Evolutionary conservation across 1,140 invertebrate genomes (phyloP), one percentile per base, ranked within the genome.

Genomic region (Leptoteleia sp.): DNA sequence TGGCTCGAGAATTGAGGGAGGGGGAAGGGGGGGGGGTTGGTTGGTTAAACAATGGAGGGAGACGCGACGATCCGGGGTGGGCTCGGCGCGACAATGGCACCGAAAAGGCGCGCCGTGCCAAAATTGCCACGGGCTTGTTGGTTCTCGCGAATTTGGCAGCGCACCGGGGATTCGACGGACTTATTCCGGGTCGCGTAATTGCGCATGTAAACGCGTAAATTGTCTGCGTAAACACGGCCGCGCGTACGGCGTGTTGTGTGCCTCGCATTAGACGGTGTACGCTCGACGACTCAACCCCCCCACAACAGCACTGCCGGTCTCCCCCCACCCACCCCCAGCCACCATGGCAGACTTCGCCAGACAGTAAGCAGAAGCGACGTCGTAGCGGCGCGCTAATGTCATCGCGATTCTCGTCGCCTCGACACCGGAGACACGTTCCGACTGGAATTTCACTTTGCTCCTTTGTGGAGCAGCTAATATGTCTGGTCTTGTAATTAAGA

Each of bases 181-280:
- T 75, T 75, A 75, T 75, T 75, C 19, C 45, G 4, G 45, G 9
- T 38, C 45, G 71, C 59, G 54, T 79, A 81, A 81, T 81, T 79
- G 79, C 55, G 59, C 71, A 50, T 76, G 65, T 67, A 79, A 81
- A 70, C 72, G 67, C 16, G 57, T 52, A 73, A 79, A 79, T 79
- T 76, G 76, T 79, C 67, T 79, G 62, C 54, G 72, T 72, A 81
- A 81, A 81, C 71, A 76, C 33, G 45, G n/a, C 27, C n/a, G 37
- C 27, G 40, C 48, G 16, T 52, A 72, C 38, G 50, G 29, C 40
- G 12, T 37, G 48, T 43, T 43, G 42, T 31, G 38, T 15, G 45
- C 38, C 8, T 38, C 29, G 65, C 43, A 43, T 40, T 45, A 48
- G 33, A 27, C 12, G 29, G 16, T 19, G 17, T 45, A 9, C 15